phyloP scores from a whole-genome alignment of 2,797 vertebrate species.

The Falco peregrinus region DNA sequence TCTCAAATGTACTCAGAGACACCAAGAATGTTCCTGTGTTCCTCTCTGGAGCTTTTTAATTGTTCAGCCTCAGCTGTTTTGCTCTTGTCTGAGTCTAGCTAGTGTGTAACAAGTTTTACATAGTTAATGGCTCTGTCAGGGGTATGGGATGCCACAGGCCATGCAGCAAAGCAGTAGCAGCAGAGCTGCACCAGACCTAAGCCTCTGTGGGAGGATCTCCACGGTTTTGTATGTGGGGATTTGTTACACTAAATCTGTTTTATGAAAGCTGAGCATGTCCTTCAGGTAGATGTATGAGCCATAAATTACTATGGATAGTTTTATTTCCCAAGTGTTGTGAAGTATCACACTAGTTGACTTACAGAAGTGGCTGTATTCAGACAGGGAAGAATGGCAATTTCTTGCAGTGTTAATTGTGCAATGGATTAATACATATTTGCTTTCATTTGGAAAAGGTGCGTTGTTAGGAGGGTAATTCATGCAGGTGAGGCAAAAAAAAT shows the following conservation, averaged over 20 bases:
- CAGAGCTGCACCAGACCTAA: neutral
- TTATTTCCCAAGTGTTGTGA: neutral
- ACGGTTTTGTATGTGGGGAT: neutral
- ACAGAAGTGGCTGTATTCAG: neutral
- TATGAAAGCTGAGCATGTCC: neutral
- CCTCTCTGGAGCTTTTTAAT: neutral
- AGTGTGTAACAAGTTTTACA: too few relatives aligned
- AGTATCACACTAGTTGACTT: fast-evolving
- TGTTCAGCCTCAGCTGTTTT: neutral
- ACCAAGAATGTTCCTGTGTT: neutral
- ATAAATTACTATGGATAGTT: neutral
- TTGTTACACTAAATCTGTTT: neutral
- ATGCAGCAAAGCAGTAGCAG: neutral
- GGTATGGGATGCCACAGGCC: neutral
- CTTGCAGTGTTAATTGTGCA: neutral
- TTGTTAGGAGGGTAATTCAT: neutral
- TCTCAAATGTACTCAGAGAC: neutral
- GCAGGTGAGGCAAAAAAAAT: neutral
- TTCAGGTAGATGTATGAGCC: neutral
- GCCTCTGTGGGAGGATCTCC: neutral
- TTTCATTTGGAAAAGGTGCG: neutral
- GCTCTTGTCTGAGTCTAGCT: neutral
- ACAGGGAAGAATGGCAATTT: neutral
- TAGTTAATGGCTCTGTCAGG: neutral
- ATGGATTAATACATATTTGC: neutral